These are phyloP conservation scores for Pedicia rivosa DNA, from an alignment of 2,888 invertebrate genomes.

Conservation along the genomic window DNA sequence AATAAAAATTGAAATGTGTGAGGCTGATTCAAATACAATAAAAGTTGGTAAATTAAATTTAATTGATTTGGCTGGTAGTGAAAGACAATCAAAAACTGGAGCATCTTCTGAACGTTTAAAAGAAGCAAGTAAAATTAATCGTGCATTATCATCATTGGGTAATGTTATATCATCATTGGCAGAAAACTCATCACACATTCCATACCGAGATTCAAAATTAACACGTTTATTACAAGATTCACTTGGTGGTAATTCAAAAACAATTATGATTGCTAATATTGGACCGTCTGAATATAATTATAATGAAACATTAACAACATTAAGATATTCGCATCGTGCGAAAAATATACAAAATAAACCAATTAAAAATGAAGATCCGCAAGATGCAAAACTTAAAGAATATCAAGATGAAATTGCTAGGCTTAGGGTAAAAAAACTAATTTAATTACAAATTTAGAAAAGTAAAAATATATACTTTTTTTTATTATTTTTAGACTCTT, in stretches of 20 bases:
- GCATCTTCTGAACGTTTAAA: constrained; percentile 85
- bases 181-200: constrained; percentile 88
- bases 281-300: constrained; percentile 97
- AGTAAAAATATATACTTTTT: neutral
- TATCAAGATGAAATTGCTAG: constrained; percentile 90
- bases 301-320: constrained; percentile 93
- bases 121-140: constrained; percentile 94
- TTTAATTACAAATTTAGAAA: neutral
- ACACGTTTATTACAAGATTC: constrained; percentile 95
- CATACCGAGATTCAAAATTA: constrained; percentile 93
- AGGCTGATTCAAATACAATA: constrained; percentile 38
- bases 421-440: constrained; percentile 27
- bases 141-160: constrained; percentile 91
- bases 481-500: constrained; percentile 14
- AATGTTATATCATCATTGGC: constrained; percentile 97
- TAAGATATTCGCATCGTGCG: constrained; percentile 90
- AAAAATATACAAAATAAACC: constrained; percentile 99
- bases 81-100: constrained; percentile 91
- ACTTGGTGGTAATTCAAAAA: constrained; percentile 95
- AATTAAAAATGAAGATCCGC: constrained; percentile 96
- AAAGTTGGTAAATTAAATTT: constrained; percentile 91
- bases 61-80: constrained; percentile 96
- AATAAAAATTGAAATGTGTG: constrained; percentile 90
- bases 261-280: constrained; percentile 98
- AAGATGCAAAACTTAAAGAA: constrained; percentile 89